Evolutionary conservation across 2,113 vertebrate genomes (phyloP), one percentile per base, ranked within the genome.

Genomic region (Rhinolophus ferrumequinum): DNA sequence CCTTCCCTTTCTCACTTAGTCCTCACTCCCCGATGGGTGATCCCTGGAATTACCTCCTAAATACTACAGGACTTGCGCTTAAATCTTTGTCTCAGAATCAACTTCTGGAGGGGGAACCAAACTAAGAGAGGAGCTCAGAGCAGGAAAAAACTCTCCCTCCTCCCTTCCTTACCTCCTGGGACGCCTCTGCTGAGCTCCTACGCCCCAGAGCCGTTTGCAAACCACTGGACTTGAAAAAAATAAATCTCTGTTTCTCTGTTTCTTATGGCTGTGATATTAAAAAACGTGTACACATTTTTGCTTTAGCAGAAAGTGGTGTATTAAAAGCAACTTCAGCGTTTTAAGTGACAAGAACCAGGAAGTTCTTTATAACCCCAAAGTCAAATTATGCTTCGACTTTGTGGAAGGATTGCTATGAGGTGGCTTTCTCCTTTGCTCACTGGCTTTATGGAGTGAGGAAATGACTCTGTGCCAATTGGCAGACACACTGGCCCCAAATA

Each of bases 381-480:
- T 76, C 81, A 94, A 67, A 88, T 82, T 81, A 4, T 15, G 30
- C 50, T 80, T 38, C 0, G 4, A 66, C 88, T 90, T 75, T 41
- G 67, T 69, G 21, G 54, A 50, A 67, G 76, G 73, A 73, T 66
- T 89, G n/a, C 86, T 44, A 72, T n/a, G 93, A 94, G 50, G 60
- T 52, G 6, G 26, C 35, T 79, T 58, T 60, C 64, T 92, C 70
- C 76, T 87, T 66, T 52, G 30, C 41, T 62, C 60, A 70, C 87
- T 88, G 85, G 81, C 91, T 92, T 94, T 88, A 70, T 58, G 77
- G 88, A 91, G 93, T 80, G 92, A 96, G 93, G 77, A 92, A 90
- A 88, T 15, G 69, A 79, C 44, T 82, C 67, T 33, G 44, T 82
- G 91, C 85, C 91, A 86, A 5, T 8, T 95, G 84, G 90, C 84